phyloP scores from a whole-genome alignment of 2,888 invertebrate genomes.

The Caenorhabditis auriculariae region DNA sequence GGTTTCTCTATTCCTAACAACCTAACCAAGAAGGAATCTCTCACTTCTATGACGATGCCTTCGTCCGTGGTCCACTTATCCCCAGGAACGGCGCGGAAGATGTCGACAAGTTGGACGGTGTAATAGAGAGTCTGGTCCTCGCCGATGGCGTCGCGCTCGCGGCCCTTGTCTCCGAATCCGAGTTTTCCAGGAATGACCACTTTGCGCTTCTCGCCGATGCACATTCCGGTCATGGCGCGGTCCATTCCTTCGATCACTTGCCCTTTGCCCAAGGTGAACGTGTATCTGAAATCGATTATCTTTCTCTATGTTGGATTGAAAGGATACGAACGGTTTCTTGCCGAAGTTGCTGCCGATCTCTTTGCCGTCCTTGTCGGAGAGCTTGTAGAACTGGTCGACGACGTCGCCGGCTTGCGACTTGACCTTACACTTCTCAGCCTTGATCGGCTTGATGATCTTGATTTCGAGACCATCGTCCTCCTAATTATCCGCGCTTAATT shows the following conservation, averaged over 20 bases:
- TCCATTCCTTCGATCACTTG: slow-evolving; percentile 63
- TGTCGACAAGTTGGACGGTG: slow-evolving; percentile 60
- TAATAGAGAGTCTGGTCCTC: slow-evolving; percentile 60
- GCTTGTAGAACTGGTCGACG: slow-evolving; percentile 60
- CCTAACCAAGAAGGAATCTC: too few relatives aligned
- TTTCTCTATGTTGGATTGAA: not conserved
- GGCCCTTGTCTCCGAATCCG: slow-evolving; percentile 54
- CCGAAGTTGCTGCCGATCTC: slow-evolving; percentile 62
- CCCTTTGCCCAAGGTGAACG: slow-evolving; percentile 58
- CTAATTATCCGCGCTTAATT: too few relatives aligned
- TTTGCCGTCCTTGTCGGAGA: slow-evolving; percentile 61
- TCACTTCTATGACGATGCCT: slow-evolving; percentile 27
- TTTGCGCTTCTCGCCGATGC: slow-evolving; percentile 62
- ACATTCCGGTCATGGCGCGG: slow-evolving; percentile 61
- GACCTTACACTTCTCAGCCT: slow-evolving; percentile 58
- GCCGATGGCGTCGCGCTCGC: slow-evolving; percentile 52
- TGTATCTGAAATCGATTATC: slow-evolving; percentile 36
- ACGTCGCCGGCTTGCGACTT: slow-evolving; percentile 54
- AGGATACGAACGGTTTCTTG: slow-evolving; percentile 61
- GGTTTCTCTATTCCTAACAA: too few relatives aligned
- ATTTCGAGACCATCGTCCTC: slow-evolving; percentile 58
- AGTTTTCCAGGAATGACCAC: slow-evolving; percentile 59
- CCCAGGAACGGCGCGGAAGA: slow-evolving; percentile 60
- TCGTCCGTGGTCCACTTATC: slow-evolving; percentile 61
- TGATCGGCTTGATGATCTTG: slow-evolving; percentile 59